Base-by-base conservation (phyloP, 1,140 invertebrate species). In the Ceratosolen solmsi region DNA sequence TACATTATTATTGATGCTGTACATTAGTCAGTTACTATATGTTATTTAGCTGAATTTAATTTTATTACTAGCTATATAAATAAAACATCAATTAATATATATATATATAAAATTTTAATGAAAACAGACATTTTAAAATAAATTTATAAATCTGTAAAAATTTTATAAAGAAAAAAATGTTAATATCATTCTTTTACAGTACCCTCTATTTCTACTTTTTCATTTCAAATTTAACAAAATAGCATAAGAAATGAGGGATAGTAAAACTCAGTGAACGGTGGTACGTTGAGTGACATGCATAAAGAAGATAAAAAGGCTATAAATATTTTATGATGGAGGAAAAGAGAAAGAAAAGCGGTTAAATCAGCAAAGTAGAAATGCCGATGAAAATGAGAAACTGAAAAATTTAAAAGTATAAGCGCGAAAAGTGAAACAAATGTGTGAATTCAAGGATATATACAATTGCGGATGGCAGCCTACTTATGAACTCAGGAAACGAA, bases 401-500 rank as follows among this genome's bases (percentile, higher is more conserved):
- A 74, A 80, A 80, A 74, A 54, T 80, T 63, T 75, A 74, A 74
- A 75, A 49, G 71, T 75, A 75, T n/a, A 30, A 46, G 41, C 20
- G 71, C 22, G 79, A 80, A 65, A 80, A 80, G 56, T 80, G 72
- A 80, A 80, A 80, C 72, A 65, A 30, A 68, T 74, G 72, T 75
- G 72, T 68, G 58, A 74, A 75, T 75, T 25, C 46, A 25, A 11
- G 41, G 54, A 68, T 38, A 75, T 75, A 56, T 75, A 80, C 58
- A 80, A 75, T 71, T 54, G 38, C 30, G 36, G 68, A 73, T 8
- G 41, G 56, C 54, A 74, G 56, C 58, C 72, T 80, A 80, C 79
- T 75, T 75, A 75, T 80, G 58, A 75, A 74, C 79, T 80, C 79
- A 75, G 70, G 33, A 68, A 63, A 30, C 72, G 79, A 63, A 65